Evolutionary conservation across 2,797 vertebrate species (phyloP).

Genomic region (Sylvilagus floridanus): DNA sequence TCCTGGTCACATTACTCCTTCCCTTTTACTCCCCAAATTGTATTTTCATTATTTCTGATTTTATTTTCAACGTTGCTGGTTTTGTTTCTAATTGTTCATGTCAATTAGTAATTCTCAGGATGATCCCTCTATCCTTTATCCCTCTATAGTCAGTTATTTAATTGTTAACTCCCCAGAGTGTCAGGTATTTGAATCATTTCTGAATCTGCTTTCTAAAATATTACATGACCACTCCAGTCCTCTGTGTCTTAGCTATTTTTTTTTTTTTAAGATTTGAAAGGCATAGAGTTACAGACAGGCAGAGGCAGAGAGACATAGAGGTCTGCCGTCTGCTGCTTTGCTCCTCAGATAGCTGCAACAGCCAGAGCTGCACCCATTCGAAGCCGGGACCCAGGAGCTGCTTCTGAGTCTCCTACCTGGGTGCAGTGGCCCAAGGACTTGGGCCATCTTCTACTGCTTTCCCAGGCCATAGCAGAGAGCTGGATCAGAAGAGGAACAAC

Average conservation of each 20-base stretch:
- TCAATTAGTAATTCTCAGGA: background rate
- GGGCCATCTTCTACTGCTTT: no score
- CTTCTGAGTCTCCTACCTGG: no score
- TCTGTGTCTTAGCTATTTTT: background rate
- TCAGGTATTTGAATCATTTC: background rate
- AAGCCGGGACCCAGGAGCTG: no score
- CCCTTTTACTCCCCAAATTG: background rate
- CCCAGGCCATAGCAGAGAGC: no score
- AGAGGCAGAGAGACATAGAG: no score
- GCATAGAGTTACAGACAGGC: no score
- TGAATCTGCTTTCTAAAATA: slow-evolving; percentile 40
- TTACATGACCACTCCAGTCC: background rate
- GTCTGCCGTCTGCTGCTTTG: no score
- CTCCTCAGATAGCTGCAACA: no score
- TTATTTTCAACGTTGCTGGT: slow-evolving; percentile 34
- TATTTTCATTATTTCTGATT: slow-evolving; percentile 45
- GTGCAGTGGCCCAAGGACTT: no score
- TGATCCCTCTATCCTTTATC: background rate
- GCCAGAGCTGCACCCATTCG: no score
- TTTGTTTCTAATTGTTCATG: background rate
- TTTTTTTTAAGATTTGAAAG: no score
- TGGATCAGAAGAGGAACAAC: no score
- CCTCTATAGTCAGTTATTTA: background rate
- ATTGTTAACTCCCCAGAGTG: slow-evolving; percentile 2
- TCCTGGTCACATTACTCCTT: background rate